Conservation (phyloP, 2,113 vertebrate genomes). For the Ameiurus melas region DNA sequence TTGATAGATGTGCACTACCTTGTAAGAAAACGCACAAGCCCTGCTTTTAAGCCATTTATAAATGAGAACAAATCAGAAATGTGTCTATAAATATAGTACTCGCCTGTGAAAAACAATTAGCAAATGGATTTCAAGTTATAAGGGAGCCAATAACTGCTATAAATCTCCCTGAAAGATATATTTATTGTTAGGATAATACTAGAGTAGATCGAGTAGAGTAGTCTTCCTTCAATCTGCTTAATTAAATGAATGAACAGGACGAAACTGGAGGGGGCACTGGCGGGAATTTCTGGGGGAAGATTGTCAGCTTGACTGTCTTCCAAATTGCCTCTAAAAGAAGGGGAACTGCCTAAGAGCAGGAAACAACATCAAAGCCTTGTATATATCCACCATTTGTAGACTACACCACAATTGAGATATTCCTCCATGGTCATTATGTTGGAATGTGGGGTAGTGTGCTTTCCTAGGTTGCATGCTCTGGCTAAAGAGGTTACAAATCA, state of each 20-base stretch:
- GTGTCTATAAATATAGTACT: not conserved
- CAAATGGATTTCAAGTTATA: not conserved
- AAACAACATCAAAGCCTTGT: conserved; percentile 63
- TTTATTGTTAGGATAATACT: not conserved
- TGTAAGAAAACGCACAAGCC: not conserved
- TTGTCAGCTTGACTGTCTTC: conserved; percentile 45
- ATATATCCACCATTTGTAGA: conserved; percentile 56
- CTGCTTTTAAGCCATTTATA: not conserved
- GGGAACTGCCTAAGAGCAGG: conserved; percentile 58
- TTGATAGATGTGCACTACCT: not conserved
- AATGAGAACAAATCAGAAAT: not conserved
- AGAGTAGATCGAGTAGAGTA: not conserved
- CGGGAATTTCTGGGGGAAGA: conserved; percentile 16
- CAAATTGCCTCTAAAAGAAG: conserved; percentile 49
- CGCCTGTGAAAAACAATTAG: not conserved
- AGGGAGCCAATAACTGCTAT: not conserved
- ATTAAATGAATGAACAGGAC: conserved; percentile 17
- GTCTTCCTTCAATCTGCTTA: not conserved
- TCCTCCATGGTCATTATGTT: conserved; percentile 61
- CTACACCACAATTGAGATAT: conserved; percentile 58
- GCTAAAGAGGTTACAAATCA: not conserved
- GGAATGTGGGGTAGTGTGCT: conserved; percentile 57
- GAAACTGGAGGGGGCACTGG: conserved; percentile 9
- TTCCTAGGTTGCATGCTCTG: conserved; percentile 28
- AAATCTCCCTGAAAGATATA: not conserved